Evolutionary conservation across 1,140 invertebrate genomes (phyloP).

Genomic region (Mylabris phalerata): DNA sequence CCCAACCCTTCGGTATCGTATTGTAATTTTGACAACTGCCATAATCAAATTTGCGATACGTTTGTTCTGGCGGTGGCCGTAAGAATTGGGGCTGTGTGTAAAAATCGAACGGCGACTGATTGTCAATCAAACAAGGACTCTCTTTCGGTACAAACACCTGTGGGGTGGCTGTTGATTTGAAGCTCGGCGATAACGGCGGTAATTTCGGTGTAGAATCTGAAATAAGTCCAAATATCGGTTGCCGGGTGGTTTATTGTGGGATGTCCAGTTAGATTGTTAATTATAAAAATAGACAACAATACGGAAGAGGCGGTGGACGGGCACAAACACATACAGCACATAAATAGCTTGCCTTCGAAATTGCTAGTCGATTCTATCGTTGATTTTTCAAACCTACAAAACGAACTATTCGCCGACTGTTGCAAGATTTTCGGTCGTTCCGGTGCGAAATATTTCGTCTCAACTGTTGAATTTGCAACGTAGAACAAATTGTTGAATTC

Average conservation of each 20-base stretch:
- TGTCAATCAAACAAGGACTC: conserved; percentile 19
- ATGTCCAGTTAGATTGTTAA: too few relatives aligned
- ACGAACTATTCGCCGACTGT: conserved; percentile 37
- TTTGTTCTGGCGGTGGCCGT: conserved; percentile 14
- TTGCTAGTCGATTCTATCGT: neutral
- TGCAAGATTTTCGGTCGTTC: conserved; percentile 23
- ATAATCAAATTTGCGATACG: conserved; percentile 25
- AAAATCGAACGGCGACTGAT: conserved; percentile 28
- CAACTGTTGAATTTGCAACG: conserved; percentile 25
- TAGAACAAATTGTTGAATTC: conserved; percentile 35
- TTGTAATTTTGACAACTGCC: conserved; percentile 59
- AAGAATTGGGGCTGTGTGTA: conserved; percentile 1
- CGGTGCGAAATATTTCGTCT: conserved; percentile 21
- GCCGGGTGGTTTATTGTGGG: conserved; percentile 38
- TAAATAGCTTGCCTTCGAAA: conserved; percentile 1
- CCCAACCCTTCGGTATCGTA: conserved; percentile 74
- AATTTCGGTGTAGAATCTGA: conserved; percentile 28
- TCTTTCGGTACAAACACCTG: conserved; percentile 45
- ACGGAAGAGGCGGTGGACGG: neutral
- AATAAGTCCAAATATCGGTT: conserved; percentile 43
- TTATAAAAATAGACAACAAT: neutral
- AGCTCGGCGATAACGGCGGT: conserved; percentile 46
- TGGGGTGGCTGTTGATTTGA: conserved; percentile 37
- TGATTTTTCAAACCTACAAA: conserved; percentile 31
- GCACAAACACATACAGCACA: conserved; percentile 1